Conservation (phyloP, 2,888 invertebrate genomes). For the Myopa testacea region DNA sequence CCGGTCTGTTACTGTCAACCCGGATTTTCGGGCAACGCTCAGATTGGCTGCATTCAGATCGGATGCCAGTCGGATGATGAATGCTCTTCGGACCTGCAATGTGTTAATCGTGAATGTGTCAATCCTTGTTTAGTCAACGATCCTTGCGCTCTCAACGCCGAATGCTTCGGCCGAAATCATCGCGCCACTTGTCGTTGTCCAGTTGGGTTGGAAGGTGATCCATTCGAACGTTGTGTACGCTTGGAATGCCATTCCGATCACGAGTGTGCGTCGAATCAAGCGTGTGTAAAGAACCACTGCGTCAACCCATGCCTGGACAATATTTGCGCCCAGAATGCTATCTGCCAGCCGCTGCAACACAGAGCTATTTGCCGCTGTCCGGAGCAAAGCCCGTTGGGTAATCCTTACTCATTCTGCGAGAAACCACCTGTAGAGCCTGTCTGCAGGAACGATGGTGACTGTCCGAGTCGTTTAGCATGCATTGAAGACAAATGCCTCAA, state of each 20-base stretch:
- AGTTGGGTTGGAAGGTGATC: slow-evolving; percentile 81
- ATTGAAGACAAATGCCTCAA: slow-evolving; percentile 82
- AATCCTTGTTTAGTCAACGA: slow-evolving; percentile 84
- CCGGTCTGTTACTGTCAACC: slow-evolving; percentile 86
- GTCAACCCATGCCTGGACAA: slow-evolving; percentile 81
- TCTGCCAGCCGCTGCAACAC: slow-evolving; percentile 85
- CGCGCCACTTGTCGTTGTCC: slow-evolving; percentile 85
- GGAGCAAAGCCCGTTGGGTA: slow-evolving; percentile 80
- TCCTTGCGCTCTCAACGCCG: slow-evolving; percentile 86
- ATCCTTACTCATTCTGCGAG: slow-evolving; percentile 83
- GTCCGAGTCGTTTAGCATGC: slow-evolving; percentile 84
- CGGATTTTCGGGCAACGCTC: slow-evolving; percentile 88
- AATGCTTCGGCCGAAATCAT: slow-evolving; percentile 85
- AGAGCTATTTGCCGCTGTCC: slow-evolving; percentile 87
- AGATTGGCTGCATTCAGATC: slow-evolving; percentile 82
- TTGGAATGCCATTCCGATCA: slow-evolving; percentile 83
- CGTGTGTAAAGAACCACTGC: slow-evolving; percentile 80
- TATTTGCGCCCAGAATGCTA: slow-evolving; percentile 86
- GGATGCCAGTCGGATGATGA: slow-evolving; percentile 87
- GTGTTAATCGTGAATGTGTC: slow-evolving; percentile 84
- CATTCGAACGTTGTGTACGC: slow-evolving; percentile 81
- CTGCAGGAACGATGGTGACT: slow-evolving; percentile 83
- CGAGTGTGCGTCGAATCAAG: slow-evolving; percentile 82
- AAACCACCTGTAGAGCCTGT: slow-evolving; percentile 72
- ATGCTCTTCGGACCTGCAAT: slow-evolving; percentile 83